A percentile compares a stretch with the other conserved stretches of the same genome.
Evolutionary conservation across 1,140 invertebrate genomes (phyloP).

Genomic region (Monochamus saltuarius): DNA sequence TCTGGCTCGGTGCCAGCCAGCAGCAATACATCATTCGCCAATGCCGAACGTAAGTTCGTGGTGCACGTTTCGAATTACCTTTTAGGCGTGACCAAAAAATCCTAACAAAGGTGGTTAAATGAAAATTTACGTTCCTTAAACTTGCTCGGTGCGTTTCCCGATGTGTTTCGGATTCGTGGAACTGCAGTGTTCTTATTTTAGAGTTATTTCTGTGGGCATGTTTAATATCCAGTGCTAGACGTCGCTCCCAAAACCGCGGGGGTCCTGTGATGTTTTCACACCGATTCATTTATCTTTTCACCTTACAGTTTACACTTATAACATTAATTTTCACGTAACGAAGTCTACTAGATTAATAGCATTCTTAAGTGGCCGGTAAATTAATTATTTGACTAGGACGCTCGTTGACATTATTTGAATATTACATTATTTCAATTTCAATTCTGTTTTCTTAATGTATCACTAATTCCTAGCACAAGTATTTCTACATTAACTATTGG

Average conservation of each 20-base stretch:
- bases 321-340: slow-evolving; percentile 32
- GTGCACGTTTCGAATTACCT: slow-evolving; percentile 15
- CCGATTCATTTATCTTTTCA: slow-evolving; percentile 28
- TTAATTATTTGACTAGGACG: too few relatives aligned
- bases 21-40: slow-evolving; percentile 9
- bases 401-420: too few relatives aligned
- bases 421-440: too few relatives aligned
- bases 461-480: too few relatives aligned
- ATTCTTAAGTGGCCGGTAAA: too few relatives aligned
- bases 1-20: slow-evolving; percentile 7
- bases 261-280: slow-evolving; percentile 29
- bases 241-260: slow-evolving; percentile 25
- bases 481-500: too few relatives aligned
- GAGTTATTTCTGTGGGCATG: slow-evolving; percentile 13
- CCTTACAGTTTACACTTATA: slow-evolving; percentile 32
- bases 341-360: slow-evolving; percentile 11
- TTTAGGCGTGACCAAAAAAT: neutral
- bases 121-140: too few relatives aligned
- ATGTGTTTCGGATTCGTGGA: too few relatives aligned
- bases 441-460: too few relatives aligned
- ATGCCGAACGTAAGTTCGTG: slow-evolving; percentile 3
- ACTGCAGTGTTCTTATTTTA: too few relatives aligned
- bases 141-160: too few relatives aligned
- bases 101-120: too few relatives aligned
- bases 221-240: slow-evolving; percentile 21